Conservation (phyloP, 2,888 invertebrate species). For the Furcula furcula region DNA sequence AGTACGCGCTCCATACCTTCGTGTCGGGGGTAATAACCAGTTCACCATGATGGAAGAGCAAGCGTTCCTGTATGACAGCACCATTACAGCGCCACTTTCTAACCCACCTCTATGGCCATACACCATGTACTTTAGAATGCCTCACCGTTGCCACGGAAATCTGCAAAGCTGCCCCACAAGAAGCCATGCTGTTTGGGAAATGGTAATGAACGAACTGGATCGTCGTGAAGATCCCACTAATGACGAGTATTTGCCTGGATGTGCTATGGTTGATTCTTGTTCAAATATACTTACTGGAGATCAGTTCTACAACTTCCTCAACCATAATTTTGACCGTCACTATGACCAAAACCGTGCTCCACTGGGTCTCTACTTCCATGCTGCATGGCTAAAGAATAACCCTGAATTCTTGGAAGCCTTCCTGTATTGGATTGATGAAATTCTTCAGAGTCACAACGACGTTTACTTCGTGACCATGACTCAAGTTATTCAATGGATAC, state of each 20-base stretch:
- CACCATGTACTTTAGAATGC: conserved; percentile 98
- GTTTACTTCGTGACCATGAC: conserved; percentile 98
- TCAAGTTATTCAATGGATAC: conserved; percentile 98
- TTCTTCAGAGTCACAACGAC: conserved; percentile 91
- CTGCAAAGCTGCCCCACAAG: conserved; percentile 95
- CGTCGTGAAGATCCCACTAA: conserved; percentile 94
- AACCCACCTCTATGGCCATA: conserved; percentile 98
- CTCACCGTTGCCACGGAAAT: conserved; percentile 96
- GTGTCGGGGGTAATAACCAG: conserved; percentile 97
- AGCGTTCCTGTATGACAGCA: conserved; percentile 97
- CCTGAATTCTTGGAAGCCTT: conserved; percentile 96
- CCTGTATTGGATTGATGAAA: conserved; percentile 96
- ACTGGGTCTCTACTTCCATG: conserved; percentile 95
- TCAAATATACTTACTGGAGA: conserved; percentile 95
- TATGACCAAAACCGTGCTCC: conserved; percentile 95
- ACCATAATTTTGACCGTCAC: conserved; percentile 96
- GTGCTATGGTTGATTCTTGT: conserved; percentile 97
- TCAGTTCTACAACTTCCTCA: conserved; percentile 96
- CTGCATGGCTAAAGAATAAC: conserved; percentile 96
- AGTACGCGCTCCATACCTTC: conserved; percentile 93
- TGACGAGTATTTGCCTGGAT: conserved; percentile 94
- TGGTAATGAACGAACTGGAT: conserved; percentile 97
- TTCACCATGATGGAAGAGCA: conserved; percentile 99
- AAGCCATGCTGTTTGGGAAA: conserved; percentile 97
- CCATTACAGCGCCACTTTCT: conserved; percentile 94